phyloP scores from a whole-genome alignment of 1,140 invertebrate species.

The Paraescarpia echinospica region DNA sequence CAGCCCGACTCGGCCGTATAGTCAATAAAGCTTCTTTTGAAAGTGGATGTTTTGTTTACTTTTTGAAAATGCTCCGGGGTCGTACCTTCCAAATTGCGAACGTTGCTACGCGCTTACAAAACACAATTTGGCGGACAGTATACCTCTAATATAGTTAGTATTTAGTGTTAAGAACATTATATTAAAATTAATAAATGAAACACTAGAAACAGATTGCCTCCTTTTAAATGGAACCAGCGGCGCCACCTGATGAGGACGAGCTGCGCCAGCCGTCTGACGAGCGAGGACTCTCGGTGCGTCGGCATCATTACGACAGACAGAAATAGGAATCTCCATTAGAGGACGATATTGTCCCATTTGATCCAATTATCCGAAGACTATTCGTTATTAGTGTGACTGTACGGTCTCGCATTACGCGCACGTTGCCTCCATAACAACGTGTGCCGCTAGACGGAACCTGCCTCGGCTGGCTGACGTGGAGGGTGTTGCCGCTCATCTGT shows the following conservation, averaged over 20 bases:
- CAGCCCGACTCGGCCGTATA: no score
- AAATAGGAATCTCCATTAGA: slow-evolving; percentile 1
- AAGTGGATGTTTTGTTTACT: no score
- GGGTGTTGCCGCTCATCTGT: not conserved
- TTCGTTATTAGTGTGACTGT: not conserved
- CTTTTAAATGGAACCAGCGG: not conserved
- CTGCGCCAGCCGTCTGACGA: not conserved
- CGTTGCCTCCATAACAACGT: not conserved
- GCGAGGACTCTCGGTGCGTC: not conserved
- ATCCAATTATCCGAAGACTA: not conserved
- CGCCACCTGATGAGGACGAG: not conserved
- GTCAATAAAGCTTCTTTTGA: no score
- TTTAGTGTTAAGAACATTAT: no score
- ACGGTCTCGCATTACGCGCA: not conserved
- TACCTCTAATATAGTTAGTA: no score
- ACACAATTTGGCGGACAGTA: not conserved
- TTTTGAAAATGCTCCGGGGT: no score
- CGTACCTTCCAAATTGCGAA: no score
- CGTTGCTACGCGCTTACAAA: not conserved
- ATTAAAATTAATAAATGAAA: not conserved
- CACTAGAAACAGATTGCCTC: not conserved
- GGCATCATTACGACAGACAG: not conserved
- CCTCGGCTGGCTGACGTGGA: not conserved
- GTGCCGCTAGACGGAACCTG: not conserved
- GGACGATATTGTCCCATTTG: not conserved